Percentiles rank a stretch among this genome's conserved stretches.
phyloP scores from a whole-genome alignment of 2,113 vertebrate species.

The Arenaria interpres region DNA sequence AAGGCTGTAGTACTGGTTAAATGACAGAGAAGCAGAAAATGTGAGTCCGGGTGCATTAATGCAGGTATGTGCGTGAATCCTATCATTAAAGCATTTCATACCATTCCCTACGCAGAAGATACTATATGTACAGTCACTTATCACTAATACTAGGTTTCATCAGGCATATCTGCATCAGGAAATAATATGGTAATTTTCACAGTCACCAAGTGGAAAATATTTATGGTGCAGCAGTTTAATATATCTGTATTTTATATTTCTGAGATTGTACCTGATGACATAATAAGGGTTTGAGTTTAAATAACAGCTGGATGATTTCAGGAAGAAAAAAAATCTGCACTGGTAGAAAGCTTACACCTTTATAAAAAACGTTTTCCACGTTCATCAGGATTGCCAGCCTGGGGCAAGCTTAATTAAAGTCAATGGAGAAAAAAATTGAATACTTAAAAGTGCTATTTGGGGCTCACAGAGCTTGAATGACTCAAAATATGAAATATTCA shows the following conservation, averaged over 20 bases:
- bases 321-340: conserved; percentile 30
- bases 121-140: conserved; percentile 26
- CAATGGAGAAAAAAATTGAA: conserved; percentile 82
- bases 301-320: conserved; percentile 61
- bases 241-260: conserved; percentile 73
- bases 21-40: not conserved
- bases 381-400: conserved; percentile 72
- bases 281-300: conserved; percentile 70
- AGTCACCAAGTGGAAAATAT: conserved; percentile 73
- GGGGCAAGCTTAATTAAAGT: conserved; percentile 80
- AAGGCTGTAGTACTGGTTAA: not conserved
- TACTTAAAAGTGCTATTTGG: conserved; percentile 72
- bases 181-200: conserved; percentile 72
- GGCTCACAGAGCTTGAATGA: conserved; percentile 73
- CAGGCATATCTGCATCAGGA: conserved; percentile 62
- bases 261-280: conserved; percentile 60
- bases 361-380: conserved; percentile 61
- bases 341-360: conserved; percentile 45
- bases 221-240: conserved; percentile 62
- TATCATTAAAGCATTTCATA: not conserved
- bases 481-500: conserved; percentile 76
- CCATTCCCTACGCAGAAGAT: conserved; percentile 15
- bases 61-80: not conserved
- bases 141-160: conserved; percentile 51
- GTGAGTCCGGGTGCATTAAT: not conserved